Percentiles rank a stretch among this genome's conserved stretches.
These are phyloP conservation scores for Tipula vernalis DNA, from an alignment of 2,888 invertebrate genomes.

Conservation along the genomic window DNA sequence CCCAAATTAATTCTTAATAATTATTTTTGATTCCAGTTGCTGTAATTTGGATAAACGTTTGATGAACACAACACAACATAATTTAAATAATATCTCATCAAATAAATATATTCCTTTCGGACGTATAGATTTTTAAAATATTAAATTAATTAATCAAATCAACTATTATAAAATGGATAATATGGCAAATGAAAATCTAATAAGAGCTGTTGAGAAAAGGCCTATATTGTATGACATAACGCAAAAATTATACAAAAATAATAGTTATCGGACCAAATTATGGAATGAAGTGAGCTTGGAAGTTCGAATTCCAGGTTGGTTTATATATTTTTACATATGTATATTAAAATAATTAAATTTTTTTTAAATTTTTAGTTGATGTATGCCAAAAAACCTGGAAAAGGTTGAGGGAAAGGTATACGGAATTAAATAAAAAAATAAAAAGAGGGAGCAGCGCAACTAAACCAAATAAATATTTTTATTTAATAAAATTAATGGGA, in stretches of 20 bases:
- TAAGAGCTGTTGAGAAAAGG: background rate
- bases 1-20: no score
- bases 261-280: background rate
- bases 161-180: background rate
- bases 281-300: no score
- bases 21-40: no score
- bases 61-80: no score
- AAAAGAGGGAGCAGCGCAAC: background rate
- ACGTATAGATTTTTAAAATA: no score
- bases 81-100: no score
- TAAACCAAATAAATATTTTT: background rate
- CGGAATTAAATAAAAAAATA: background rate
- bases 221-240: background rate
- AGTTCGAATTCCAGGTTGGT: no score
- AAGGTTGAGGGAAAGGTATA: no score
- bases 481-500: background rate
- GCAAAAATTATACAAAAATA: background rate
- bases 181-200: background rate
- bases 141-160: no score
- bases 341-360: background rate
- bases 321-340: no score
- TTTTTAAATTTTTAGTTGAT: background rate
- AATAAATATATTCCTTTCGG: no score
- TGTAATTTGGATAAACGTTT: no score
- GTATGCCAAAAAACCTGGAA: background rate